Base-by-base conservation (phyloP, 2,797 vertebrate genomes). In the Rhinatrema bivittatum region DNA sequence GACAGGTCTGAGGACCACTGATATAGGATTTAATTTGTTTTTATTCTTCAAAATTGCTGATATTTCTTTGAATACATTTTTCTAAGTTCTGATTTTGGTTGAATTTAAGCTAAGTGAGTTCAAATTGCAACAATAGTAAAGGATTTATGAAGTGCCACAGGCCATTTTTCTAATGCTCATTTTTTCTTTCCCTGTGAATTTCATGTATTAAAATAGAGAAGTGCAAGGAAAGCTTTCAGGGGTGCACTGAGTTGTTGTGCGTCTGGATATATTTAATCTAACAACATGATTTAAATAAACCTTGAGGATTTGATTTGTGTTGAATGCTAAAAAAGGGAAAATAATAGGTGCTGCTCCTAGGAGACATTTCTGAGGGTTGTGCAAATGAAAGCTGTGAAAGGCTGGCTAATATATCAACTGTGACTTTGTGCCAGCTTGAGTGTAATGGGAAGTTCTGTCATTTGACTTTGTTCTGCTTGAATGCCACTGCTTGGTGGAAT, bases 401-500 rank as follows among this genome's bases (percentile, higher is more conserved):
- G 43, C 0, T n/a, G 46, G 29, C 43, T 74, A 42, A 14, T 71
- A 60, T 50, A 53, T 71, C 61, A 65, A 25, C 36, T 28, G 30
- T 32, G 50, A 56, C 52, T 67, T 35, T 64, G 43, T 31, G 36
- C 18, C 10, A 36, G 42, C 39, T 36, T 31, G 39, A 33, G 44
- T 37, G 37, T 56, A 69, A 62, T 55, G 49, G 71, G 53, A 64
- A 57, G 39, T 47, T 48, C 25, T 51, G 48, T 45, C 43, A 54
- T 59, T 53, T 56, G 36, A 16, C 41, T 65, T 46, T 69, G 56
- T 55, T 62, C 32, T 53, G 54, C 50, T 30, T 64, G 51, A 61
- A 20, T 47, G 38, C 53, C 50, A 20, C 44, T 55, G 46, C 41
- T 54, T 58, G 37, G 17, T 63, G 40, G 48, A 50, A 39, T 66